Base-by-base conservation (phyloP, 2,888 invertebrate genomes). In the Pristionchus entomophagus region DNA sequence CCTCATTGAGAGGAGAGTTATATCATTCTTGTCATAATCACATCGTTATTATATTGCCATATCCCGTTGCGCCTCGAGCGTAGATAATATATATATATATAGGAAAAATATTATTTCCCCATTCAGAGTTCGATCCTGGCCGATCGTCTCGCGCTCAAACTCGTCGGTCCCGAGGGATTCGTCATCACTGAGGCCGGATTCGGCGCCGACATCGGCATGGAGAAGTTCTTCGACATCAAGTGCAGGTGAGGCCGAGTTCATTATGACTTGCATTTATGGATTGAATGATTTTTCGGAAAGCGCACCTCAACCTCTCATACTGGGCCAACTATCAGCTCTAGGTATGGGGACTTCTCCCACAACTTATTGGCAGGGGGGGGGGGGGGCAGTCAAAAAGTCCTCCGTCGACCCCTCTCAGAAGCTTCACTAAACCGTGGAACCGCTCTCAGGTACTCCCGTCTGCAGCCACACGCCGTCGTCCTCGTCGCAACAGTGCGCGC, bases 141-240 rank as follows among this genome's bases (percentile, higher is more conserved):
- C 41, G 49, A 77, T 73, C 69, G 81, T 81, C 89, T 91, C 89
- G 99, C 97, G 14, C 95, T 98, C 89, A 98, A 98, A 94, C 95
- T 99, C 81, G 98, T 97, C 19, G 97, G 97, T 12, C 95, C 96
- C 88, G 95, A 96, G 41, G 99, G 99, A 51, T 97, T 96, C 93
- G 98, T 99, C 14, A 96, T 98, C 29, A 99, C 99, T 0, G 99
- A 99, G 94, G 98, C 98, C 59, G 99, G 99, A 56, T 99, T 99
- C 94, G 99, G 99, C 17, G 98, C 98, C 19, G 99, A 99, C 94
- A 98, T 99, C 92, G 99, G 93, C 81, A 91, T 92, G 91, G 93
- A 93, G 86, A 92, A 92, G 88, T 93, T 92, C 89, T 93, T 93
- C 88, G 88, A 93, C 87, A 93, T 93, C 88, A 93, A 93, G 87